Conservation (phyloP, 2,113 vertebrate genomes). For the Cacatua alba region DNA sequence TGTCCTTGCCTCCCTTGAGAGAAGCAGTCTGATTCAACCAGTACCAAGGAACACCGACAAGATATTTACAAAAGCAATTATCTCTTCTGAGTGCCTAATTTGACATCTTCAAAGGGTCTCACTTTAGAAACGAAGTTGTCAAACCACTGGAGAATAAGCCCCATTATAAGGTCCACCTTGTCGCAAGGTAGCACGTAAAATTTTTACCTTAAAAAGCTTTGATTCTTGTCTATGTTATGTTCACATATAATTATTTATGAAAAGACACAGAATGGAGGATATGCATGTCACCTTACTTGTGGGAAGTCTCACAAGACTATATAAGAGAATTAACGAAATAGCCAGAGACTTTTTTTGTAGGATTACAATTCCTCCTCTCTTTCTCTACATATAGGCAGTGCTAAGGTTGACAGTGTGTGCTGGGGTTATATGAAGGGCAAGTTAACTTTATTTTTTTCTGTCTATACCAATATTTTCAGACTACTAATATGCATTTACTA, state of each 20-base stretch:
- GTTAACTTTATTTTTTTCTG: background rate
- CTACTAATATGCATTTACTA: background rate
- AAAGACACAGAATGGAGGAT: background rate
- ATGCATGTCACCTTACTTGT: accelerated
- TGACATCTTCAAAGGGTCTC: background rate
- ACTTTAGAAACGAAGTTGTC: background rate
- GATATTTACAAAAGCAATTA: constrained; percentile 53
- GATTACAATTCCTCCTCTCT: background rate
- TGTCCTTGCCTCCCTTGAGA: constrained; percentile 11
- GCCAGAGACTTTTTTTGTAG: background rate
- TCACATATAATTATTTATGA: background rate
- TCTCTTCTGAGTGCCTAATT: background rate
- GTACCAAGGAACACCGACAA: background rate
- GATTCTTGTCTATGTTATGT: background rate
- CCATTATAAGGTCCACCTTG: background rate
- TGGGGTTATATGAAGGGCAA: background rate
- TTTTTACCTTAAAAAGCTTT: background rate
- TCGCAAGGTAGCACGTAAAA: background rate
- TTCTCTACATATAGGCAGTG: background rate
- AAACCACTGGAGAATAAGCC: background rate
- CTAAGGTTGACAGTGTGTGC: background rate
- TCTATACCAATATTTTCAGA: background rate
- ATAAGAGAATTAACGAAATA: background rate
- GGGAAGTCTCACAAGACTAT: background rate
- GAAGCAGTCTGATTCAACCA: background rate